A percentile compares a stretch with the other conserved stretches of the same genome.
Evolutionary conservation across 2,888 invertebrate species (phyloP).

Genomic region (Drosophila fulvimacula): DNA sequence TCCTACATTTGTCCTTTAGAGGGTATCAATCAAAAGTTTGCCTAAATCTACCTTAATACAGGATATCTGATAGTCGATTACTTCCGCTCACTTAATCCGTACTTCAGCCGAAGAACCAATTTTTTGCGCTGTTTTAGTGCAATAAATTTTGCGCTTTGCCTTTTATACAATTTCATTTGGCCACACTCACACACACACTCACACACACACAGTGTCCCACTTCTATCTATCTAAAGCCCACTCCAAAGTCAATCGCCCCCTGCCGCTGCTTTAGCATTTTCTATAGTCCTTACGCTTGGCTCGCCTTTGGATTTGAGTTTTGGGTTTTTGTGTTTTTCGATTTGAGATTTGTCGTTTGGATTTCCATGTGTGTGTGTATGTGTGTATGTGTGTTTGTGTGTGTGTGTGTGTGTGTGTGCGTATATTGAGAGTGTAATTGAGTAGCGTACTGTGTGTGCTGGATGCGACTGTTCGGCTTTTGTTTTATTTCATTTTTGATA

Average conservation of each 20-base stretch:
- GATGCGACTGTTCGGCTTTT: conserved; percentile 64
- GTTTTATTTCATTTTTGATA: conserved; percentile 81
- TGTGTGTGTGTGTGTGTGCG: conserved; percentile 42
- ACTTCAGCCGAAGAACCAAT: conserved; percentile 39
- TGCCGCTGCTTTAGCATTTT: conserved; percentile 11
- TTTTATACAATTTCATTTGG: conserved; percentile 80
- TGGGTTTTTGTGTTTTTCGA: conserved; percentile 74
- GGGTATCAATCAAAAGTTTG: not conserved
- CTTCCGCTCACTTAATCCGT: conserved; percentile 1
- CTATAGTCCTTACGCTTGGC: conserved; percentile 65
- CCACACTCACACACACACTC: conserved; percentile 6
- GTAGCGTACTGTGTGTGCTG: conserved; percentile 70
- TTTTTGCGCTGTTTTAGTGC: conserved; percentile 60
- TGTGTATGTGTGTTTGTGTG: conserved; percentile 37
- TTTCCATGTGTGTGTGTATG: conserved; percentile 44
- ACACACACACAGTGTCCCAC: not conserved
- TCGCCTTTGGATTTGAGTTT: conserved; percentile 80
- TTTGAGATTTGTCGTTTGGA: conserved; percentile 72
- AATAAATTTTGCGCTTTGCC: conserved; percentile 74
- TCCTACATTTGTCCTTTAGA: not conserved
- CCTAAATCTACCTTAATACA: not conserved
- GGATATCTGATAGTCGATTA: conserved; percentile 23
- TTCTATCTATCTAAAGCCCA: conserved; percentile 13
- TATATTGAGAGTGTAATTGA: conserved; percentile 79
- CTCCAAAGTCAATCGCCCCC: conserved; percentile 33